Evolutionary conservation across 1,140 invertebrate genomes (phyloP), one percentile per base, ranked within the genome.

Genomic region (Camponotus pennsylvanicus): DNA sequence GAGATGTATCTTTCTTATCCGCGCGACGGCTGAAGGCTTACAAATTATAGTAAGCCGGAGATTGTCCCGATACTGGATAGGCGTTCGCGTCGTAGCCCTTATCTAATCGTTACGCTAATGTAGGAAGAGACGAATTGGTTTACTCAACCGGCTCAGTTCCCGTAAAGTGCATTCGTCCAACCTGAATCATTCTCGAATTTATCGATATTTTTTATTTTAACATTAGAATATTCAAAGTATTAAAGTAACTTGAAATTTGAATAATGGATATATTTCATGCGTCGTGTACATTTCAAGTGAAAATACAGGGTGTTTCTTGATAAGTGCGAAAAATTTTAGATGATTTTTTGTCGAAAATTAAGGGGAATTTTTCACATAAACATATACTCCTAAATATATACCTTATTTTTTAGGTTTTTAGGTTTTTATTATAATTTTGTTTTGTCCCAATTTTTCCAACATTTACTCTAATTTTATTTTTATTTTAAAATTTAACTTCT

Each of bases 1-100:
- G 82, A 85, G 82, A 85, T 85, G 82, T 85, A 85, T 85, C 71
- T 78, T 85, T 85, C 82, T 85, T 85, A 85, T 85, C 82, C 82
- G 70, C 37, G 75, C 75, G 57, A 61, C 42, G 73, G 82, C 45
- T 78, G 73, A 78, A 85, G 82, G 73, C 73, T 76, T 85, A 85
- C 82, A 85, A 85, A 85, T 85, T 85, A 78, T 76, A 85, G 82
- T 52, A 78, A 85, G 63, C 73, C 61, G 37, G 73, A 85, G 82
- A 85, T 85, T 85, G 63, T 76, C 34, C 73, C 61, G 82, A 85
- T 85, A 85, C 42, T 13, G 45, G 45, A 18, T 77, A 76, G 82
- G 61, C 70, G 71, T 85, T 85, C 61, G 82, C 63, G 45, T 37
- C 40, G 27, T 15, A 57, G 59, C 63, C 73, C 71, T 85, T 85